Base-by-base conservation (phyloP, 1,140 invertebrate species). In the Cherax quadricarinatus region DNA sequence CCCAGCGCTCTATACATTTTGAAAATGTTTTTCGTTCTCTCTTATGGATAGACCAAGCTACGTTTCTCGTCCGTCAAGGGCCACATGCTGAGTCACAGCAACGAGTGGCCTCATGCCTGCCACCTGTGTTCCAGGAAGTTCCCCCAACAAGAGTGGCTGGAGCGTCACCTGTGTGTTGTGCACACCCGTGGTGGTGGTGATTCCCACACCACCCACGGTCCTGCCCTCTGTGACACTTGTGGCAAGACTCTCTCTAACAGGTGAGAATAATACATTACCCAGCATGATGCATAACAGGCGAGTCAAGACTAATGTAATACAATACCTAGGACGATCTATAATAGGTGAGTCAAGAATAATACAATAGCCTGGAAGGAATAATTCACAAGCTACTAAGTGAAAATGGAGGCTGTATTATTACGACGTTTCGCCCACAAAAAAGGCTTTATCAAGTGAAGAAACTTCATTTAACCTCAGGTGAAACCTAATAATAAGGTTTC, bases 11-110 rank as follows among this genome's bases (percentile, higher is more conserved):
- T 2, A 41, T 41, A 41, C 30, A 41, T 41, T 41, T 41, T 41
- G 30, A 41, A 41, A 41, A 0, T 60, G 9, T 16, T 60, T 16
- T 60, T 16, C 57, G 9, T 16, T 60, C 57, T 57, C 53, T 66
- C n/a, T 75, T 24, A 18, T 12, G 21, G 14, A n/a, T 84, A 91
- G 89, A 91, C 83, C 16, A 86, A 86, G 4, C 60, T 91, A 41
- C 70, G 75, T 53, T 10, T 81, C 51, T 80, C 84, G 7, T 91
- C 89, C 18, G 89, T 91, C 53, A 91, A 91, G 75, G 89, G 89
- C 48, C 89, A 91, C 84, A 91, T 91, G 89, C 49, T 91, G 75
- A 81, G 57, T 60, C 89, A 91, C 84, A 91, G 83, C n/a, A 91
- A 91, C 62, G 89, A 91, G 84, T 91, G 89, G 89, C 89, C 89